These are phyloP conservation scores for Ptiloglossa arizonensis DNA, from an alignment of 1,140 invertebrate genomes.

Conservation along the genomic window DNA sequence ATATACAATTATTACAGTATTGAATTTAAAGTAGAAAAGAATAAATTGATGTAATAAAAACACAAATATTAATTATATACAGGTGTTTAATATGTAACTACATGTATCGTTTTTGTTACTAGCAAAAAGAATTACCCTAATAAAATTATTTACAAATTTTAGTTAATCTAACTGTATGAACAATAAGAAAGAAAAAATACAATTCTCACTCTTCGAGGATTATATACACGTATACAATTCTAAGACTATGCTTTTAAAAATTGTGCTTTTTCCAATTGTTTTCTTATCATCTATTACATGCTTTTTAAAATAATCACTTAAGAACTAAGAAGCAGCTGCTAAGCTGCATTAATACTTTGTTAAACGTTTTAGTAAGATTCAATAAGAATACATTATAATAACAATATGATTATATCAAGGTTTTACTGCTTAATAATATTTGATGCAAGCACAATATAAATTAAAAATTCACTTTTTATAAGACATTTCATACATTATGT, in stretches of 20 bases:
- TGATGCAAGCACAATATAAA: constrained; percentile 40
- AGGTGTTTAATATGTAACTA: constrained; percentile 55
- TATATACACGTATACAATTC: constrained; percentile 47
- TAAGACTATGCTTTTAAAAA: constrained; percentile 52
- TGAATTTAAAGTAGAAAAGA: no score
- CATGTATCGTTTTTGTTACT: constrained; percentile 38
- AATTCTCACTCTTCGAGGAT: constrained; percentile 60
- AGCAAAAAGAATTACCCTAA: constrained; percentile 40
- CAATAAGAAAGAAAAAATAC: constrained; percentile 69
- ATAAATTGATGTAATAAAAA: constrained; percentile 16
- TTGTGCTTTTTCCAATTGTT: constrained; percentile 12
- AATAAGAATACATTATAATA: constrained; percentile 28
- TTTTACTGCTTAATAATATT: constrained; percentile 38
- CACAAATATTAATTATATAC: constrained; percentile 50
- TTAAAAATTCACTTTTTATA: constrained; percentile 7
- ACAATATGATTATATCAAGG: constrained; percentile 25
- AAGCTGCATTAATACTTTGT: constrained; percentile 46
- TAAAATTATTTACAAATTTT: constrained; percentile 70
- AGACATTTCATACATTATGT: constrained; percentile 26
- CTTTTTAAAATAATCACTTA: constrained; percentile 54
- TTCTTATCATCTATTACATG: constrained; percentile 52
- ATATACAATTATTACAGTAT: no score
- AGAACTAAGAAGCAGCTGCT: constrained; percentile 42
- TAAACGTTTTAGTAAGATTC: constrained; percentile 51
- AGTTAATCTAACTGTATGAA: constrained; percentile 50